A percentile compares a stretch with the other conserved stretches of the same genome.
Conservation (phyloP, 2,888 invertebrate species). For the Agrochola litura region DNA sequence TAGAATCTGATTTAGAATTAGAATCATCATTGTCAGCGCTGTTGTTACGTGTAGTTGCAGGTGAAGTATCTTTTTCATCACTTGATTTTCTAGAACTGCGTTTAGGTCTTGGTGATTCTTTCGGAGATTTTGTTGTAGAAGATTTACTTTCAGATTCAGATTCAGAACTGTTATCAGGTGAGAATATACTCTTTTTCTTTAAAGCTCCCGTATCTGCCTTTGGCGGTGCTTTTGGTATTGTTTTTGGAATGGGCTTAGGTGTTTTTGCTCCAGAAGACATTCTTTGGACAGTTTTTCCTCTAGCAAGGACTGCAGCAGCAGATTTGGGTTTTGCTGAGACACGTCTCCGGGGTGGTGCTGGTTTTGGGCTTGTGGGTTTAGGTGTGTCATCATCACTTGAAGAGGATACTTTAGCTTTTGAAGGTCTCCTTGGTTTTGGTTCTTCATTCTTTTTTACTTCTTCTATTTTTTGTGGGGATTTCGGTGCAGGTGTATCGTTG, state of each 20-base stretch:
- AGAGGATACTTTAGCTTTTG: conserved; percentile 87
- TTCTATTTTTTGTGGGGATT: conserved; percentile 83
- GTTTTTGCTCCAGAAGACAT: conserved; percentile 84
- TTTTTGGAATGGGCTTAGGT: conserved; percentile 83
- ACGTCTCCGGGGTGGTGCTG: conserved; percentile 86
- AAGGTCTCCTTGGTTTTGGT: conserved; percentile 78
- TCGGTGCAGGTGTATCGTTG: conserved; percentile 74
- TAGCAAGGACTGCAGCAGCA: conserved; percentile 91
- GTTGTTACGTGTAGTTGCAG: conserved; percentile 69
- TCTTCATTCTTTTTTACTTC: conserved; percentile 83
- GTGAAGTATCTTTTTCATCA: conserved; percentile 79
- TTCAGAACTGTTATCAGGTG: conserved; percentile 93
- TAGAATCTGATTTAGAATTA: conserved; percentile 72
- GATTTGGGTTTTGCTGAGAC: conserved; percentile 91
- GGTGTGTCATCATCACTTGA: conserved; percentile 92
- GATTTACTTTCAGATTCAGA: conserved; percentile 84
- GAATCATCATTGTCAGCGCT: conserved; percentile 80
- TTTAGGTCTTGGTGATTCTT: conserved; percentile 80
- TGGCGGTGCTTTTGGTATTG: conserved; percentile 79
- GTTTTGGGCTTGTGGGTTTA: conserved; percentile 83
- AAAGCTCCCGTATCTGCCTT: conserved; percentile 76
- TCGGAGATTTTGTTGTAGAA: conserved; percentile 75
- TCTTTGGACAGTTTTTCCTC: conserved; percentile 82
- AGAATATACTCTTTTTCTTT: conserved; percentile 95
- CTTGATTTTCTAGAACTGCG: conserved; percentile 82